These are phyloP conservation scores for Labeo catla DNA, from an alignment of 2,113 vertebrate species.

Conservation along the genomic window DNA sequence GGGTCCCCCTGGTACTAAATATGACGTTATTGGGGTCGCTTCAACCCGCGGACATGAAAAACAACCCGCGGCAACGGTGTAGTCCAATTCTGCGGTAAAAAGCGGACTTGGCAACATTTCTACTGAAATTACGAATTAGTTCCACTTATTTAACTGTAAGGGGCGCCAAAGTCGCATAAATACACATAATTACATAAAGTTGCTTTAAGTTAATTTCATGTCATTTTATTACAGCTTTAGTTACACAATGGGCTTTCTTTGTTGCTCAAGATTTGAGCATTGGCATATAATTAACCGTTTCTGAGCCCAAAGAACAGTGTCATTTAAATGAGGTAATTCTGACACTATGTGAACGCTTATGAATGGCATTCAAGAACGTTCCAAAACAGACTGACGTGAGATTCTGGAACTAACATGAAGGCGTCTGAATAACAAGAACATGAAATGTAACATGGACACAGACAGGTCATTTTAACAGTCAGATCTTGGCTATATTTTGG, in stretches of 20 bases:
- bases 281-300: not conserved
- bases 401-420: not conserved
- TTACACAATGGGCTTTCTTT: not conserved
- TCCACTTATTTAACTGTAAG: too few relatives aligned
- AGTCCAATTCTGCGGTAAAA: too few relatives aligned
- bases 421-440: not conserved
- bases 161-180: too few relatives aligned
- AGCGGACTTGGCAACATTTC: too few relatives aligned
- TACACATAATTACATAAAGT: not conserved
- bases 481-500: constrained; percentile 42
- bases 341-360: not conserved
- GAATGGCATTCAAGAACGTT: not conserved
- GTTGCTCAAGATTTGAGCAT: not conserved
- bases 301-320: not conserved
- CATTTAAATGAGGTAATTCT: not conserved
- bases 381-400: not conserved
- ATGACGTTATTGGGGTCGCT: too few relatives aligned
- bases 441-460: constrained; percentile 41
- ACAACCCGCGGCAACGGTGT: too few relatives aligned
- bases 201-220: not conserved
- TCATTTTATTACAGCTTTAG: not conserved
- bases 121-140: too few relatives aligned
- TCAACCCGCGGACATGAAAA: too few relatives aligned
- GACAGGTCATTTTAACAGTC: constrained; percentile 54
- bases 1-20: too few relatives aligned